Evolutionary conservation across 2,888 invertebrate genomes (phyloP).

Genomic region (Acanthosepion lycidas): DNA sequence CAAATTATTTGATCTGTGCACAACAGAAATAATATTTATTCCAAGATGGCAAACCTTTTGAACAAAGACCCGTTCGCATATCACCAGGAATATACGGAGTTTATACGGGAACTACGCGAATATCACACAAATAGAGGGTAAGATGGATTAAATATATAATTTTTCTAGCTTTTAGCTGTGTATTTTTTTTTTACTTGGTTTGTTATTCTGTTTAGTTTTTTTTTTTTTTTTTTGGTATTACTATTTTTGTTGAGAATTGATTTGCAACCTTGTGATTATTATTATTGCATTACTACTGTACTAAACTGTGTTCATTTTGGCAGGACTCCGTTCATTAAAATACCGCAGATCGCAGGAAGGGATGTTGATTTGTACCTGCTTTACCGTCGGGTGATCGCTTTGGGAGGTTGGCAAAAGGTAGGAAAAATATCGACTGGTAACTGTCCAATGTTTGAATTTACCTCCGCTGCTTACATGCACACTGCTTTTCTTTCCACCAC

Average conservation of each 20-base stretch:
- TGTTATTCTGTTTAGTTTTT: slow-evolving; percentile 43
- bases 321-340: slow-evolving; percentile 82
- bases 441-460: slow-evolving; percentile 61
- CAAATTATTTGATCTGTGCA: slow-evolving; percentile 1
- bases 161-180: not conserved
- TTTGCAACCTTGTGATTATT: not conserved
- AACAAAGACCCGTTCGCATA: slow-evolving; percentile 84
- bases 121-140: slow-evolving; percentile 95
- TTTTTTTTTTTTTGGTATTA: slow-evolving; percentile 47
- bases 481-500: too few species aligned
- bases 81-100: slow-evolving; percentile 85
- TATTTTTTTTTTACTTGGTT: slow-evolving; percentile 34
- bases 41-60: slow-evolving; percentile 79
- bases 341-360: slow-evolving; percentile 88
- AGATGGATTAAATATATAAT: slow-evolving; percentile 72
- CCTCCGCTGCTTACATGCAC: slow-evolving; percentile 51
- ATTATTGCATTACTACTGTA: not conserved
- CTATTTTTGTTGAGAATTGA: slow-evolving; percentile 35
- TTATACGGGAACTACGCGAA: slow-evolving; percentile 88
- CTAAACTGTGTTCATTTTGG: slow-evolving; percentile 60
- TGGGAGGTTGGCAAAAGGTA: slow-evolving; percentile 97
- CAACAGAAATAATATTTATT: not conserved
- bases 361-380: slow-evolving; percentile 93
- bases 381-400: slow-evolving; percentile 91
- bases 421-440: slow-evolving; percentile 55